Evolutionary conservation across 2,113 vertebrate genomes (phyloP), one percentile per base, ranked within the genome.

Genomic region (Chrysochloris asiatica): DNA sequence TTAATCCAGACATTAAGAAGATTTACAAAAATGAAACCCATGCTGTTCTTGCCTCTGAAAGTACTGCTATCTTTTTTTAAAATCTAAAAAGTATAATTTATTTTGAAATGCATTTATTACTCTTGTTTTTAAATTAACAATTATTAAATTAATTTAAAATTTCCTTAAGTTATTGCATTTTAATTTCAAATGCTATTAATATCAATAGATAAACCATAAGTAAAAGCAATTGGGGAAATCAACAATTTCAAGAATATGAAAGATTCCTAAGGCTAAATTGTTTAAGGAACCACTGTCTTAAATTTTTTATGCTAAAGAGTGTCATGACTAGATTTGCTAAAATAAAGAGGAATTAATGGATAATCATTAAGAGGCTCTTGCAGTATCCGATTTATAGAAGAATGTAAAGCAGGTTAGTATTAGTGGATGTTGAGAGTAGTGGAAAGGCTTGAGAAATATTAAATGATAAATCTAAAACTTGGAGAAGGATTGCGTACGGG

Each of bases 211-310:
- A 45, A 13, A 38, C 1, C 16, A 22, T 36, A 75, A 69, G 48
- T 8, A 63, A n/a, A 89, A 87, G 0, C 4, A 28, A 63, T 78
- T 12, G 6, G 19, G 12, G 52, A 13, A 5, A 65, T 17, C 41
- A 86, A 79, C 59, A 85, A 90, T 69, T 90, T 83, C 54, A 90
- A 79, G 16, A 79, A 1, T 71, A 65, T 63, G 30, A 89, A 86
- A 12, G n/a, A 71, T 54, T 65, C 12, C 14, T 69, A 17, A 82
- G 79, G 41, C 11, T 13, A 84, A 36, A 8, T 7, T 30, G 28
- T 33, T 91, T 59, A 73, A 26, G 8, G n/a, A 76, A 72, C 6
- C 10, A 43, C 28, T 43, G 9, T 9, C 63, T 69, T 22, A 45
- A 48, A 59, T 2, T 4, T 77, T 56, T 24, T 12, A 21, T 33